Evolutionary conservation across 2,888 invertebrate species (phyloP).

Genomic region (Psococerastis gibbosa): DNA sequence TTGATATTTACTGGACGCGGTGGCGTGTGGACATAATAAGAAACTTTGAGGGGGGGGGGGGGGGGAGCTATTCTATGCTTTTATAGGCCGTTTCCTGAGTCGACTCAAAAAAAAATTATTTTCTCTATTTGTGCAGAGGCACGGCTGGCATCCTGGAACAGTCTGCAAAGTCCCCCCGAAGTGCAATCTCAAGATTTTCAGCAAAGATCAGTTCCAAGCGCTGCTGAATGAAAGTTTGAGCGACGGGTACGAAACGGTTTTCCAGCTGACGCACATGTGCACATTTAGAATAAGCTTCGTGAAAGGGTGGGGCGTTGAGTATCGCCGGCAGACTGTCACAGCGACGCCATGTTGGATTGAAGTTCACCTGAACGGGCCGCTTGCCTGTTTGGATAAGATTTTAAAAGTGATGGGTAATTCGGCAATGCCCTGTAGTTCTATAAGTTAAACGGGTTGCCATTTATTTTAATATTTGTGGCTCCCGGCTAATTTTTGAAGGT

Average conservation of each 20-base stretch:
- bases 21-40: too few relatives aligned
- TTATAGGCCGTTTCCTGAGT: too few relatives aligned
- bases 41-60: too few relatives aligned
- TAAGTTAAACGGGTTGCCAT: slow-evolving; percentile 63
- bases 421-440: slow-evolving; percentile 83
- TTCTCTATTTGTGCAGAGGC: too few relatives aligned
- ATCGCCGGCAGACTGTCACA: slow-evolving; percentile 90
- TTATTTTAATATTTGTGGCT: background rate
- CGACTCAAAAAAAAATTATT: too few relatives aligned
- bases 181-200: slow-evolving; percentile 95
- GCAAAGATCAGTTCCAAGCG: slow-evolving; percentile 96
- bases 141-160: slow-evolving; percentile 97
- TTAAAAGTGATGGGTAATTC: slow-evolving; percentile 97
- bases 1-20: too few relatives aligned
- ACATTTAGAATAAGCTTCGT: slow-evolving; percentile 98
- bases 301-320: slow-evolving; percentile 95
- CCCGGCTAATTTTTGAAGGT: too few relatives aligned
- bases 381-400: slow-evolving; percentile 94
- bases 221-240: slow-evolving; percentile 86
- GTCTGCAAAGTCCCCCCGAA: slow-evolving; percentile 96
- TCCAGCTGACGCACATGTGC: slow-evolving; percentile 94
- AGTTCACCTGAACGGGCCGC: slow-evolving; percentile 89
- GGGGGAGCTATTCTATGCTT: too few relatives aligned
- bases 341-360: slow-evolving; percentile 99
- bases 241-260: slow-evolving; percentile 96